Base-by-base conservation (phyloP, 2,113 vertebrate species). In the Pitta sordida region DNA sequence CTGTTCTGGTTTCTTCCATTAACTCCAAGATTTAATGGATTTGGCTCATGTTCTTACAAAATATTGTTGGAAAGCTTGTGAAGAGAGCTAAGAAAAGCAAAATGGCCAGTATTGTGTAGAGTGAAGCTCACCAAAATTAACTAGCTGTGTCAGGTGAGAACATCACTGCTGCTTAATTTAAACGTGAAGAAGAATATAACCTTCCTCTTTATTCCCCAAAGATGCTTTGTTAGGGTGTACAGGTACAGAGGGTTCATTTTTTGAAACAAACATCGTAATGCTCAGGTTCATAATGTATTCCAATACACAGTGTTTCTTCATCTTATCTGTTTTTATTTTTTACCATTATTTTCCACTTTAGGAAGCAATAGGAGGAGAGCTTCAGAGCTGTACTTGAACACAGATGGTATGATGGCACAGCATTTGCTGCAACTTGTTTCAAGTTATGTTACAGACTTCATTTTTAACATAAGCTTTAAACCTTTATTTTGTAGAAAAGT, bases 391-490 rank as follows among this genome's bases (percentile, higher is more conserved):
- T 89, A 56, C 93, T 79, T 93, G 95, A 96, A 96, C 95, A 95
- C 95, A 96, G 95, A 96, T 95, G 96, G 95, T 94, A 77, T 29
- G 79, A 95, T 93, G 92, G 95, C 94, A 93, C 83, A 92, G 94
- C 86, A 78, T 90, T 96, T 94, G 94, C 91, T 93, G 94, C 91
- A 88, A 93, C 92, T 96, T 90, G 59, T 91, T 95, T 93, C 83
- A 56, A 95, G 92, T 95, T 96, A 78, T 92, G 92, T 90, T 96
- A 93, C 88, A 91, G 90, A 78, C 92, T 93, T 96, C 79, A 93
- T 94, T 96, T 96, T 96, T 95, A 96, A 96, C 94, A 94, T 93
- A 93, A 94, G 94, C 91, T 94, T 93, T 91, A 91, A 94, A 21
- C 77, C 80, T 95, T 92, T 96, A 95, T 94, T 95, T 96, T 96